Conservation (phyloP, 2,113 vertebrate genomes). For the Erinaceus europaeus region DNA sequence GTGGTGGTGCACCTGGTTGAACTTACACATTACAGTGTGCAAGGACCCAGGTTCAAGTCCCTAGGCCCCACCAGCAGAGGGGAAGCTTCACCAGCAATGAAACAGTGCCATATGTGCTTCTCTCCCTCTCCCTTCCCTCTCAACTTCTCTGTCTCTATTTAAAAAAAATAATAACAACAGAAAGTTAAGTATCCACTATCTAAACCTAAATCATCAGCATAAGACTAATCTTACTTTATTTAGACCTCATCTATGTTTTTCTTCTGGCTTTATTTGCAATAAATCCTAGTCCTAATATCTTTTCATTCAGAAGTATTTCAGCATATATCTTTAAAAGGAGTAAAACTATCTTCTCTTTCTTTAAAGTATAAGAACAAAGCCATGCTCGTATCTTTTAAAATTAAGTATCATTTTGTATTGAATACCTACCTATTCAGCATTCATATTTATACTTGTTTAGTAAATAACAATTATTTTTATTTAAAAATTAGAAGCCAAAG, state of each 20-base stretch:
- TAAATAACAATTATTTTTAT: not conserved
- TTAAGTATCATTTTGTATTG: not conserved
- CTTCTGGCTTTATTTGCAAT: not conserved
- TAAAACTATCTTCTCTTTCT: not conserved
- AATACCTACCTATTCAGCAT: not conserved
- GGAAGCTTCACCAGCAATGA: too few relatives aligned
- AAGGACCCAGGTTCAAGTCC: too few relatives aligned
- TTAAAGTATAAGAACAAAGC: not conserved
- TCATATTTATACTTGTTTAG: not conserved
- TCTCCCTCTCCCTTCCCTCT: too few relatives aligned
- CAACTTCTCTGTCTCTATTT: too few relatives aligned
- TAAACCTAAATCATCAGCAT: not conserved
- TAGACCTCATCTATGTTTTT: not conserved
- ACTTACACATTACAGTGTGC: too few relatives aligned
- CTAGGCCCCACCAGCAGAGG: too few relatives aligned
- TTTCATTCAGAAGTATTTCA: too few relatives aligned
- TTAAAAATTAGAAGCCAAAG: not conserved
- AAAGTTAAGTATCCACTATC: not conserved
- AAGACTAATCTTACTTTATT: not conserved
- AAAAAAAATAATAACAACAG: not conserved
- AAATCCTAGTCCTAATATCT: not conserved
- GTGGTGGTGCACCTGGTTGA: too few relatives aligned
- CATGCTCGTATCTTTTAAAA: not conserved
- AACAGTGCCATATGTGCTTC: too few relatives aligned
- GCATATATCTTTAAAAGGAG: not conserved